These are phyloP conservation scores for Philopedon plagiatum DNA, from an alignment of 2,888 invertebrate genomes.

Conservation along the genomic window DNA sequence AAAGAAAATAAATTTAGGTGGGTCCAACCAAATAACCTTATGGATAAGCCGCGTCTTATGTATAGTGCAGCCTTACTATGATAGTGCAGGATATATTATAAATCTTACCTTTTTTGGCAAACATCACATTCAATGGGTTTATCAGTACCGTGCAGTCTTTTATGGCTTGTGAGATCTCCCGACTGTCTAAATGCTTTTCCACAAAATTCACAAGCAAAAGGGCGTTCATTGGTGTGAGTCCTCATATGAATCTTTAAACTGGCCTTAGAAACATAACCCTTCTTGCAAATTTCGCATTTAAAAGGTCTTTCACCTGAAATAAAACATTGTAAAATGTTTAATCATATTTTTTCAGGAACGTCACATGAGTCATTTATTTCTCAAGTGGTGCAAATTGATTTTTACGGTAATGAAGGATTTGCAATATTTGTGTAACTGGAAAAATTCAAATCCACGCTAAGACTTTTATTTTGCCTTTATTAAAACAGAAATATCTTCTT, in stretches of 20 bases:
- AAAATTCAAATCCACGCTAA: no score
- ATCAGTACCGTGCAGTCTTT: constrained; percentile 68
- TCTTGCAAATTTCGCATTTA: constrained; percentile 68
- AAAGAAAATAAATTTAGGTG: no score
- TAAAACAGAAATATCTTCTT: no score
- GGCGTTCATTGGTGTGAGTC: constrained; percentile 69
- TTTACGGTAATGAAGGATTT: no score
- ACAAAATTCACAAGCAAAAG: constrained; percentile 69
- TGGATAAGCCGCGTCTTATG: no score
- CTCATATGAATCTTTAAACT: constrained; percentile 69
- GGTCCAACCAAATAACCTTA: no score
- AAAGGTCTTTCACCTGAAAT: constrained; percentile 67
- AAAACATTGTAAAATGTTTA: neutral
- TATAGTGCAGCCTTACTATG: no score
- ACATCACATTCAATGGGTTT: constrained; percentile 68
- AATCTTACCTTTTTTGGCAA: constrained; percentile 66
- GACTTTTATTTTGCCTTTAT: no score
- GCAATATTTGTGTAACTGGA: no score
- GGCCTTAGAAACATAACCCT: constrained; percentile 69
- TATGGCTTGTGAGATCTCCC: constrained; percentile 68
- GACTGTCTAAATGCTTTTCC: constrained; percentile 69
- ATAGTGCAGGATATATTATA: neutral
- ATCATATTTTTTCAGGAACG: neutral
- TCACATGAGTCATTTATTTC: no score
- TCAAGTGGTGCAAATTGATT: no score